phyloP scores from a whole-genome alignment of 2,797 vertebrate genomes.

The Pipistrellus nathusii region DNA sequence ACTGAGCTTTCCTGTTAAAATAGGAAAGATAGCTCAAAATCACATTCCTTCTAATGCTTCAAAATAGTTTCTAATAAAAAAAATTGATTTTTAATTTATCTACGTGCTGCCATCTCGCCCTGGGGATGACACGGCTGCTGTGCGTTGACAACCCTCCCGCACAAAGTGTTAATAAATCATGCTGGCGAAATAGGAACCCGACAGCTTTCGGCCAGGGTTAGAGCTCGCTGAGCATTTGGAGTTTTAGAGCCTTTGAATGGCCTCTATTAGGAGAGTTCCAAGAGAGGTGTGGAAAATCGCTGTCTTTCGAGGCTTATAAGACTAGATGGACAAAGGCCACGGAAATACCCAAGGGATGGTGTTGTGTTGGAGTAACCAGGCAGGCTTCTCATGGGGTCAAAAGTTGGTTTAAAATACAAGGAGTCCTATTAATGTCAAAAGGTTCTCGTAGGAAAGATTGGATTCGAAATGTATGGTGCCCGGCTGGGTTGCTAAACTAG shows the following conservation, averaged over 20 bases:
- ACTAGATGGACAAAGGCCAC: neutral
- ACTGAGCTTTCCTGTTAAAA: slow-evolving; percentile 38
- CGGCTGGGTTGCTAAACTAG: neutral
- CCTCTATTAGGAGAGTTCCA: slow-evolving; percentile 69
- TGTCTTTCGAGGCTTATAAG: slow-evolving; percentile 54
- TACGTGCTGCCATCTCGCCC: slow-evolving; percentile 18
- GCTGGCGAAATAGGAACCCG: slow-evolving; percentile 41
- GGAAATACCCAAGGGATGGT: neutral
- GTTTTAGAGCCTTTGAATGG: slow-evolving; percentile 70
- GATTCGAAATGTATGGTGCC: neutral
- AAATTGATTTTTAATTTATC: slow-evolving; percentile 78
- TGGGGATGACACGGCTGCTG: slow-evolving; percentile 62
- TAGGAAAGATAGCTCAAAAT: slow-evolving; percentile 40
- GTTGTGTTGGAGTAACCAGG: neutral
- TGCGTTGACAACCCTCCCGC: slow-evolving; percentile 62
- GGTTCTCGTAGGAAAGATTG: neutral
- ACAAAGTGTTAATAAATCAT: slow-evolving; percentile 72
- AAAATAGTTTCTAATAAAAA: slow-evolving; percentile 76
- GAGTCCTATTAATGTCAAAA: neutral
- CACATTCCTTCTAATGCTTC: slow-evolving; percentile 61
- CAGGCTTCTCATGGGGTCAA: neutral
- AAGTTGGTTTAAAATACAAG: slow-evolving; percentile 65
- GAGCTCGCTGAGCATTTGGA: slow-evolving; percentile 52
- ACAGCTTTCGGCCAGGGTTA: slow-evolving; percentile 33
- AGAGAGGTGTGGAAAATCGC: slow-evolving; percentile 49